A percentile compares a stretch with the other conserved stretches of the same genome.
Conservation (phyloP, 2,113 vertebrate genomes). For the Damaliscus lunatus region DNA sequence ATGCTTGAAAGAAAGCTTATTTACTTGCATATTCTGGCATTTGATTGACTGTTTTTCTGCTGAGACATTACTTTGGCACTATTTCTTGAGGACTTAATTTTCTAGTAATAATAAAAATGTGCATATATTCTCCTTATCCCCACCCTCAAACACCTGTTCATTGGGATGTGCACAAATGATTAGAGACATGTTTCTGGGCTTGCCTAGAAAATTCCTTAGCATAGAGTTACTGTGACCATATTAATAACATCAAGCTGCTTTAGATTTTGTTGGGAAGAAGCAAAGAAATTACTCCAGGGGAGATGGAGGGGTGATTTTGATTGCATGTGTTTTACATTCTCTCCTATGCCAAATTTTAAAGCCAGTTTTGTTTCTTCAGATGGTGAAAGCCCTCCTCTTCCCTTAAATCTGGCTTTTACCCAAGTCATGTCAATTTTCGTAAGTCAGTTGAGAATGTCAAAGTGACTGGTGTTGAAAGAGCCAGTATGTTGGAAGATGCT, state of each 20-base stretch:
- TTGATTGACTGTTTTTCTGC: slow-evolving; percentile 22
- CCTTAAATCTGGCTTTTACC: slow-evolving; percentile 64
- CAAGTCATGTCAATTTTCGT: slow-evolving; percentile 67
- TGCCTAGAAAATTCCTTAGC: background rate
- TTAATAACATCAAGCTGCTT: background rate
- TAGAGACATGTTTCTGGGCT: background rate
- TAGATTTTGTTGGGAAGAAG: background rate
- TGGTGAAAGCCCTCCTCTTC: background rate
- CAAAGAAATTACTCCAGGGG: background rate
- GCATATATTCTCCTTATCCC: background rate
- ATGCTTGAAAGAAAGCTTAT: background rate
- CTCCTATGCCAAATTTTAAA: slow-evolving; percentile 63
- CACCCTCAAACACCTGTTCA: slow-evolving; percentile 3
- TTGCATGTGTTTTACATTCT: background rate
- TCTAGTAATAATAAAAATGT: slow-evolving; percentile 40
- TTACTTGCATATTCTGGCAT: background rate
- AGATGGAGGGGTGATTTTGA: background rate
- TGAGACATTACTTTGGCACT: slow-evolving; percentile 44
- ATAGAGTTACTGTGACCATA: background rate
- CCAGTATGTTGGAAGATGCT: slow-evolving; percentile 70
- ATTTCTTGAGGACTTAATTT: slow-evolving; percentile 51
- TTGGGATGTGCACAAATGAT: background rate
- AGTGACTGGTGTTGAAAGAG: slow-evolving; percentile 66
- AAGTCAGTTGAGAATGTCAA: slow-evolving; percentile 74
- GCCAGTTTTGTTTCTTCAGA: slow-evolving; percentile 61